Base-by-base conservation (phyloP, 1,140 invertebrate species). In the Nymphalis io region DNA sequence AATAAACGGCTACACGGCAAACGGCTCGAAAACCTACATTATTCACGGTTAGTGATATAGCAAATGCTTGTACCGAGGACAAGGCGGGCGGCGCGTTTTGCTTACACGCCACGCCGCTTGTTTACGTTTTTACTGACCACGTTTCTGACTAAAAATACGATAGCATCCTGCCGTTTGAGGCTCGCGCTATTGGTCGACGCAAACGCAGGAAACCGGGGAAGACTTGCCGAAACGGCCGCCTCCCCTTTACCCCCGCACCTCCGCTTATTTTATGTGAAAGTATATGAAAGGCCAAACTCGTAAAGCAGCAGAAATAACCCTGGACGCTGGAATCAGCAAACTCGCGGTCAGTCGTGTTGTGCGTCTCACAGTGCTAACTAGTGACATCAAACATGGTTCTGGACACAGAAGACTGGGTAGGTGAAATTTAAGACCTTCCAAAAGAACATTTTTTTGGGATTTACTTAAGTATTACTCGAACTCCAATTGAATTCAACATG, bases 381-480 rank as follows among this genome's bases (percentile, higher is more conserved):
- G 89, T 91, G 89, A 90, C 76, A 85, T 85, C 80, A 81, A 88
- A 84, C 80, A 91, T 91, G 89, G 89, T 84, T 88, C 89, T 91
- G 83, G 87, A 91, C 75, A 91, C 89, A 74, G 86, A 90, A 90
- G 88, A 91, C 78, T 91, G 89, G 89, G 89, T 91, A 89, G 84
- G 89, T 89, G 74, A 44, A 67, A 15, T 42, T 55, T 65, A 63
- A 38, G 66, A 61, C 11, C 5, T 20, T 39, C 21, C 10, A 60
- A 53, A 60, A 60, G 51, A 60, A 67, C 15, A 55, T 55, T 1
- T 27, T 44, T 44, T 44, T 33, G 27, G 27, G 27, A 33, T 8
- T 33, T 8, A 33, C 27, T 33, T 33, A 33, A 33, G 10, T 8
- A 33, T 33, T 33, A 33, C 2, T 33, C 5, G 27, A 33, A 33